Conservation (phyloP, 2,797 vertebrate species). For the Enteromius viviparus region DNA sequence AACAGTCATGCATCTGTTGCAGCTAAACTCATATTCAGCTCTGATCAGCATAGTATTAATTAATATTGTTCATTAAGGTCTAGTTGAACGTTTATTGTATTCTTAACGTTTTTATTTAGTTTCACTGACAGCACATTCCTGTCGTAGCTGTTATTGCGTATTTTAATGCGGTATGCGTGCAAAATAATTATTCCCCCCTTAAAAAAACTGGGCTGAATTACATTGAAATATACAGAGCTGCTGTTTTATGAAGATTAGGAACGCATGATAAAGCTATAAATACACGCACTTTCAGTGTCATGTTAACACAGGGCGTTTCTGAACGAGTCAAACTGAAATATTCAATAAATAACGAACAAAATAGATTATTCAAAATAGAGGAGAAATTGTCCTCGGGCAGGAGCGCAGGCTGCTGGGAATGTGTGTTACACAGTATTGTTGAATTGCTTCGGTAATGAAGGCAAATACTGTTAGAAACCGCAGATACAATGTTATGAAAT, state of each 20-base stretch:
- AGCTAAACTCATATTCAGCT: background rate
- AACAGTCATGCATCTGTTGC: background rate
- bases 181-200: background rate
- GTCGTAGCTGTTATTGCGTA: background rate
- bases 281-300: background rate
- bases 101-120: background rate
- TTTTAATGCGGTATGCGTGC: background rate
- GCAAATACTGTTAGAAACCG: background rate
- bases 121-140: background rate
- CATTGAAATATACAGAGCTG: background rate
- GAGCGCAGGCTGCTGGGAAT: background rate
- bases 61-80: background rate
- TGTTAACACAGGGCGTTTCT: background rate
- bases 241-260: background rate
- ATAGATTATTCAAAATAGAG: background rate
- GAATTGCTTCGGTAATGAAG: background rate
- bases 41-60: background rate
- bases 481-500: background rate
- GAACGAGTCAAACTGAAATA: background rate
- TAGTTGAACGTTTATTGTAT: background rate
- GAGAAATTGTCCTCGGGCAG: background rate
- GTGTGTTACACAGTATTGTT: constrained; percentile 8
- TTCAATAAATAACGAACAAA: background rate
- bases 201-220: background rate
- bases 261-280: background rate